Evolutionary conservation across 92 coral and sea anemone genomes (phyloP).

Genomic region (Bergia sp.): DNA sequence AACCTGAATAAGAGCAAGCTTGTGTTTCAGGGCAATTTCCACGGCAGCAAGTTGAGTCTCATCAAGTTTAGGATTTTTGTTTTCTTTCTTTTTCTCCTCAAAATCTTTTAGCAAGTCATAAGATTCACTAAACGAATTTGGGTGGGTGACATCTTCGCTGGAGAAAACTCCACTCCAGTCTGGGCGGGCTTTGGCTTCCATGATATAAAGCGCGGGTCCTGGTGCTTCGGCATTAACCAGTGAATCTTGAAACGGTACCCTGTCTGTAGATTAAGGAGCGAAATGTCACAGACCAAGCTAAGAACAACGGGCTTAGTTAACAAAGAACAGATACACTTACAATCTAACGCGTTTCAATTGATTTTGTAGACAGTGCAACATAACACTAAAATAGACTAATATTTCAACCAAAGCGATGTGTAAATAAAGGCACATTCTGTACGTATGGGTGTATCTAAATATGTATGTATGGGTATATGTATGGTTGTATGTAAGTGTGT

Average conservation of each 20-base stretch:
- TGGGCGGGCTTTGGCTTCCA: background rate
- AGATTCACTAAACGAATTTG: background rate
- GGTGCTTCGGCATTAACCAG: conserved; percentile 6
- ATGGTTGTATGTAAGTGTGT: no score
- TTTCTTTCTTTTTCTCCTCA: background rate
- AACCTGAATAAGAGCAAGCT: conserved; percentile 40
- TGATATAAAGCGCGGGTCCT: conserved; percentile 1
- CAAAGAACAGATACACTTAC: no score
- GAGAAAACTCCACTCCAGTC: conserved; percentile 37
- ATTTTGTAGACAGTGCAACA: no score
- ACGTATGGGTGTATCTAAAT: no score
- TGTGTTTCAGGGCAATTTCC: conserved; percentile 26
- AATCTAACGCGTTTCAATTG: no score
- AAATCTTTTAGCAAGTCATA: conserved; percentile 15
- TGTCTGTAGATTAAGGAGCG: background rate
- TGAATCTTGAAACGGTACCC: no score
- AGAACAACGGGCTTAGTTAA: background rate
- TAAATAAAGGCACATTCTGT: no score
- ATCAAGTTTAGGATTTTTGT: background rate
- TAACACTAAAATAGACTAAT: background rate
- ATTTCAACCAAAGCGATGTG: no score
- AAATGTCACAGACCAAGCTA: background rate
- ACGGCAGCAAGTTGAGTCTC: conserved; percentile 36
- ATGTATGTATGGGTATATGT: background rate
- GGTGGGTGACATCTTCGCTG: background rate